Base-by-base conservation (phyloP, 2,888 invertebrate species). In the Synanthedon andrenaeformis region DNA sequence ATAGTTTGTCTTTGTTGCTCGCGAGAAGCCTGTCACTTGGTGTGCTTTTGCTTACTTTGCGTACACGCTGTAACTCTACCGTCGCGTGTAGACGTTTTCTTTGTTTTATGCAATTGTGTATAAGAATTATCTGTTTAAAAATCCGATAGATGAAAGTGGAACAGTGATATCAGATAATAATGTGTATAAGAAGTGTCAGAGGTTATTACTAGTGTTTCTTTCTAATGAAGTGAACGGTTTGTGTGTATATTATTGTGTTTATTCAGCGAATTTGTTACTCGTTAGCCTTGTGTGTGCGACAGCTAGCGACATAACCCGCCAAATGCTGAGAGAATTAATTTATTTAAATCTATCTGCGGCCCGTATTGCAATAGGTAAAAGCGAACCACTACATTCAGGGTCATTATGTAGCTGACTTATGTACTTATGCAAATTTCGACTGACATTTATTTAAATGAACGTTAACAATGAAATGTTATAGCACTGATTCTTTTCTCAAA, bases 211-310 rank as follows among this genome's bases (percentile, higher is more conserved):
- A 66, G 62, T 66, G 65, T 74, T 70, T 71, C 35, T 35, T 35
- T 64, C 62, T 74, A 70, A 72, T 72, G 63, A 74, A 82, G 83
- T 82, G 84, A 82, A 70, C 66, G 76, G 76, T 76, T 67, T 70
- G 64, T 67, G 64, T 63, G 66, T 66, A 65, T 70, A 66, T n/a
- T n/a, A n/a, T 67, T 76, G 79, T 76, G 72, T 79, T 73, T 74
- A 72, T 72, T 70, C 70, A 65, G 62, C 61, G 72, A 69, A 72
- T 76, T 76, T 70, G 73, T 72, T 74, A 69, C 71, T 74, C 61
- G 84, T 76, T 82, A 72, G 72, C 86, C 85, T 85, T 85, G 85
- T 69, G 62, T 69, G 62, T 56, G 59, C 58, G 71, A 66, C 73
- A 69, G 64, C 65, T 67, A 60, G 59, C 56, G 66, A 66, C 64